phyloP scores from a whole-genome alignment of 2,113 vertebrate species.

The Hippoglossus stenolepis region DNA sequence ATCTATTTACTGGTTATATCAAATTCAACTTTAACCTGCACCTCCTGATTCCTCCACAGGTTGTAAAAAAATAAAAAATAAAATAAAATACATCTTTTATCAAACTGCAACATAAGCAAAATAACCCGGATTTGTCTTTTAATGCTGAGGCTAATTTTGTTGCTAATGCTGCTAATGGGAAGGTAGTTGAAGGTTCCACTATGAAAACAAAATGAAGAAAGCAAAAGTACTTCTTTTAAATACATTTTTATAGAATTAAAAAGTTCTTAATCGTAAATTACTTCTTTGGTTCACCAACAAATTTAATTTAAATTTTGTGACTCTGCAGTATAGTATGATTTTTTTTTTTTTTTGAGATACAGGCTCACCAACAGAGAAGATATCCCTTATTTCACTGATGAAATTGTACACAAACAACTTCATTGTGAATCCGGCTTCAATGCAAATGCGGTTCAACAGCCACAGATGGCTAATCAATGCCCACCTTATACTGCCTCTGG shows the following conservation, averaged over 20 bases:
- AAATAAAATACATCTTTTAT: no score
- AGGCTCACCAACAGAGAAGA: conserved; percentile 6
- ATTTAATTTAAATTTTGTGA: no score
- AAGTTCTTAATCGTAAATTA: neutral
- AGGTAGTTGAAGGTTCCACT: no score
- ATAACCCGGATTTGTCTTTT: no score
- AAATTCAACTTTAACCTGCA: no score
- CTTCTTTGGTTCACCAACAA: neutral
- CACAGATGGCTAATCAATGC: conserved; percentile 66
- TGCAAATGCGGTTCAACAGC: neutral
- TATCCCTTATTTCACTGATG: conserved; percentile 11
- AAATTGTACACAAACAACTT: conserved; percentile 43
- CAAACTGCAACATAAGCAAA: no score
- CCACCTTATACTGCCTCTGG: conserved; percentile 47
- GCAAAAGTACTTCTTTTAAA: no score
- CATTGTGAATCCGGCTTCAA: neutral
- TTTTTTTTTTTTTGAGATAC: neutral
- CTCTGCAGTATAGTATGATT: no score
- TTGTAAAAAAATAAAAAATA: no score
- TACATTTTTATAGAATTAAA: neutral
- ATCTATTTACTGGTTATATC: neutral
- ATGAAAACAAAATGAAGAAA: neutral
- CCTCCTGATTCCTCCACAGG: no score
- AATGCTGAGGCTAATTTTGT: neutral
- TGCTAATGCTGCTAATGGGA: neutral